phyloP scores from a whole-genome alignment of 2,113 vertebrate genomes.

The Jaculus jaculus region DNA sequence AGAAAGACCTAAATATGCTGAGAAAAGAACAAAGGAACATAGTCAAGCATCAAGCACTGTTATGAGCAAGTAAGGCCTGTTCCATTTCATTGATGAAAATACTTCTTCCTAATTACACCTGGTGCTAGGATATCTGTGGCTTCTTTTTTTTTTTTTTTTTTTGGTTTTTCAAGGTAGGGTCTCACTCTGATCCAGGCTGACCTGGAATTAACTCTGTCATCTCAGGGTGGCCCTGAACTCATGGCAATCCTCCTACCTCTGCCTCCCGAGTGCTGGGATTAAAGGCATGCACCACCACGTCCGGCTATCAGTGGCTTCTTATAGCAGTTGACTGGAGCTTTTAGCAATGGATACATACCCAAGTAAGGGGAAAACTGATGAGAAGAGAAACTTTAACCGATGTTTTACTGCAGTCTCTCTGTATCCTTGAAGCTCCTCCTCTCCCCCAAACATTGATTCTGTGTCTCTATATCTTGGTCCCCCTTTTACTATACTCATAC shows the following conservation, averaged over 20 bases:
- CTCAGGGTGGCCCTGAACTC: too few relatives aligned
- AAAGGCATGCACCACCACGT: too few relatives aligned
- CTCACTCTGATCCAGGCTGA: too few relatives aligned
- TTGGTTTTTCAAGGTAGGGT: too few relatives aligned
- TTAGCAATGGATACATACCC: background rate
- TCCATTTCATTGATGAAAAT: background rate
- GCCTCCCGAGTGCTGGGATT: too few relatives aligned
- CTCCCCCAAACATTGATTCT: background rate
- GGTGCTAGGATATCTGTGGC: background rate
- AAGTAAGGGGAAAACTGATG: background rate
- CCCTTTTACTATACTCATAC: background rate
- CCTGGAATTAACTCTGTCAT: too few relatives aligned
- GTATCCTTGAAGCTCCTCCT: background rate
- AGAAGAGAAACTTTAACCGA: conserved; percentile 21
- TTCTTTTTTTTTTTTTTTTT: too few relatives aligned
- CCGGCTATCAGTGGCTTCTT: background rate
- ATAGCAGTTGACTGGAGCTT: background rate
- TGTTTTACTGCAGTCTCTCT: background rate
- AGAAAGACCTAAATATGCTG: conserved; percentile 36
- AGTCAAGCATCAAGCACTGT: background rate
- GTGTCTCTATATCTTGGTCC: background rate
- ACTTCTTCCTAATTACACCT: background rate
- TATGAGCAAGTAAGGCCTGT: background rate
- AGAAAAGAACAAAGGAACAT: background rate
- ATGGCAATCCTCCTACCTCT: too few relatives aligned